Base-by-base conservation (phyloP, 1,140 invertebrate genomes). In the Sitodiplosis mosellana region DNA sequence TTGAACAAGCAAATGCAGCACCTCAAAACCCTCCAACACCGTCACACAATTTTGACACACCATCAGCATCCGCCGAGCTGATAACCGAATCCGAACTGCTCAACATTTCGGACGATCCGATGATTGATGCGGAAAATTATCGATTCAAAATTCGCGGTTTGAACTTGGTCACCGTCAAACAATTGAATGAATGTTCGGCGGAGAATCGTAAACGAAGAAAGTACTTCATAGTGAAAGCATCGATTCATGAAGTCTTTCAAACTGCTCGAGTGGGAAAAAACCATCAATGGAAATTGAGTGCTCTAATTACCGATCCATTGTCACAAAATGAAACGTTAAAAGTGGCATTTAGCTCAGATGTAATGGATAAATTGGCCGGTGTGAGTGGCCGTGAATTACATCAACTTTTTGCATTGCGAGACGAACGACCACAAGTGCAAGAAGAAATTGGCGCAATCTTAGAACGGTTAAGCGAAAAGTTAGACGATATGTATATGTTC, bases 151-250 rank as follows among this genome's bases (percentile, higher is more conserved):
- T 48, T n/a, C n/a, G 27, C 12, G 47, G 37, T 43, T 43, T 18
- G 15, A 38, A 38, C 33, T 34, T 48, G 37, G 40, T 44, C 2
- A 48, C 47, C 34, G 44, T 48, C 44, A 22, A 43, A 2, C 47
- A 48, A 19, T 34, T 43, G n/a, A n/a, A 18, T 20, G 27, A 27
- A 27, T 17, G 11, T 17, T 18, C 43, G 8, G 20, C 27, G 1
- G 33, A 41, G 5, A 22, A 27, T 19, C 17, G 40, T 11, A 48
- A 48, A 42, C 40, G 21, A 11, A n/a, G 27, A 41, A 21, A 27
- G 22, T 22, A 7, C 6, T 45, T 45, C 18, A 33, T 45, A 19
- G 20, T 45, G 2, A 45, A 45, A n/a, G 20, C 21, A 7, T 3
- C 2, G 5, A 45, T 45, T 18, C 2, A 27, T 22, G 15, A 22